phyloP scores from a whole-genome alignment of 1,140 invertebrate species.

The Protaetia brevitarsis region DNA sequence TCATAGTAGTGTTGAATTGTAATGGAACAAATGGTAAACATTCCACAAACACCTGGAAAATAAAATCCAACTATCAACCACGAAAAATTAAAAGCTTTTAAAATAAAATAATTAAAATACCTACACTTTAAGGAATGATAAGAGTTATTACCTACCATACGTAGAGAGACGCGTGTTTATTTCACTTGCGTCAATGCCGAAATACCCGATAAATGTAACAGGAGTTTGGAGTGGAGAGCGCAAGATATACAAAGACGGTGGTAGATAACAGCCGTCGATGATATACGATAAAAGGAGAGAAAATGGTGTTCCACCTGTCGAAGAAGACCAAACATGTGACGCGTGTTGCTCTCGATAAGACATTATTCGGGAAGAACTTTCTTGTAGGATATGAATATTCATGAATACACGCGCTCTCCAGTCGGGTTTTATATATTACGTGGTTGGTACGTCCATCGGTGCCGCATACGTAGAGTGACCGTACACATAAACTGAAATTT shows the following conservation, averaged over 20 bases:
- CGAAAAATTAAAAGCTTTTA: too few species aligned
- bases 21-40: too few species aligned
- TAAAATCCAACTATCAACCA: too few species aligned
- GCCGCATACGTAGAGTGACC: neutral
- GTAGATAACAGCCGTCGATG: slow-evolving; percentile 12
- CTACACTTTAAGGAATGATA: neutral
- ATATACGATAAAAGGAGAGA: slow-evolving; percentile 18
- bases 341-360: slow-evolving; percentile 17
- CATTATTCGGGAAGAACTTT: slow-evolving; percentile 18
- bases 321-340: slow-evolving; percentile 17
- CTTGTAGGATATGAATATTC: slow-evolving; percentile 14
- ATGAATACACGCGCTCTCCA: slow-evolving; percentile 5
- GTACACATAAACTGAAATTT: neutral
- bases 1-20: too few species aligned
- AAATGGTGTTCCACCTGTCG: slow-evolving; percentile 17
- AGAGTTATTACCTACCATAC: neutral
- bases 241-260: slow-evolving; percentile 14
- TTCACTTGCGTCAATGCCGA: neutral
- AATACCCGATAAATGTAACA: slow-evolving; percentile 16
- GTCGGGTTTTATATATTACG: neutral
- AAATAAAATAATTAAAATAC: too few species aligned
- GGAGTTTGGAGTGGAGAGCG: neutral
- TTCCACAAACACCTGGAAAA: too few species aligned
- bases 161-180: neutral
- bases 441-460: neutral